Conservation (phyloP, 2,113 vertebrate species). For the Pterocles burchelli region DNA sequence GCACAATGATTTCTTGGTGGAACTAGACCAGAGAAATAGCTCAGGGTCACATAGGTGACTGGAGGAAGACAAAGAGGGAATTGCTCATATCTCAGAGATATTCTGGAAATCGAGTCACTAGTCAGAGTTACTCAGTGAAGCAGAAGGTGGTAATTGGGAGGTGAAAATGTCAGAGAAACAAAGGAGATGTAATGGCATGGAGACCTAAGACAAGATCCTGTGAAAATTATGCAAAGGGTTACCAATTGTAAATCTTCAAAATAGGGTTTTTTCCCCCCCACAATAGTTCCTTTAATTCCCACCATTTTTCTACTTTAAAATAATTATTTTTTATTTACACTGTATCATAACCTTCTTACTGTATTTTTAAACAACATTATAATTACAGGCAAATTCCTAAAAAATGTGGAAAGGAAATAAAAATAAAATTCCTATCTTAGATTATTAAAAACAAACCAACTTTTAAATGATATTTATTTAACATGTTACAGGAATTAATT, state of each 20-base stretch:
- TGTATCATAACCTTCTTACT: neutral
- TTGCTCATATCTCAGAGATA: slow-evolving; percentile 56
- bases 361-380: neutral
- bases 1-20: slow-evolving; percentile 53
- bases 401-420: neutral
- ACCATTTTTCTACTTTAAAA: neutral
- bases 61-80: slow-evolving; percentile 40
- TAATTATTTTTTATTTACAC: neutral
- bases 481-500: neutral
- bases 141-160: slow-evolving; percentile 46
- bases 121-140: slow-evolving; percentile 13
- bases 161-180: slow-evolving; percentile 40
- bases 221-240: neutral
- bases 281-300: neutral
- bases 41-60: slow-evolving; percentile 54
- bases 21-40: slow-evolving; percentile 49
- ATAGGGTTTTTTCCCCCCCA: neutral
- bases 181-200: neutral
- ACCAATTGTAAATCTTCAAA: neutral
- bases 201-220: neutral
- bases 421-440: neutral
- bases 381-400: neutral
- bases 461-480: neutral
- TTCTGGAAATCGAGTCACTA: slow-evolving; percentile 47
- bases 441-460: neutral